A percentile compares a stretch with the other conserved stretches of the same genome.
Evolutionary conservation across 1,140 invertebrate species (phyloP).

Genomic region (Leptinotarsa undecemlineata): DNA sequence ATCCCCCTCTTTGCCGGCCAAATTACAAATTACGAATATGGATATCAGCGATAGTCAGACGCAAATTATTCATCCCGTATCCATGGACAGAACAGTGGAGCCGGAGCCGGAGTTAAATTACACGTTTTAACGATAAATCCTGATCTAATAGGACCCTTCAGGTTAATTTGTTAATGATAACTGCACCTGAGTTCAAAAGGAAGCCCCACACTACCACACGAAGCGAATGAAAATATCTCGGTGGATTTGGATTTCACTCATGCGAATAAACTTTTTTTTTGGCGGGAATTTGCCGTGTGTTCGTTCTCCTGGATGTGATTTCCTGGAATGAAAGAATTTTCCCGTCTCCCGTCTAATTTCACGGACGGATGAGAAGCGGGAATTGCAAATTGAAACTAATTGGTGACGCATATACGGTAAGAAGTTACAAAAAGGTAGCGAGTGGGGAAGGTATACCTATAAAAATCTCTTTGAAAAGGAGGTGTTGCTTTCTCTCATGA

Average conservation of each 20-base stretch:
- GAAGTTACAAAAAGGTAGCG: too few species aligned
- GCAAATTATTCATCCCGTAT: background rate
- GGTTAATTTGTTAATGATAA: conserved; percentile 6
- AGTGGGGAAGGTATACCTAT: too few species aligned
- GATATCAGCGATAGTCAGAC: too few species aligned
- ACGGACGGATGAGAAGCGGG: background rate
- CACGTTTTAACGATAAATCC: background rate
- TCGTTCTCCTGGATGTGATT: background rate
- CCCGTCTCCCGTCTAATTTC: background rate
- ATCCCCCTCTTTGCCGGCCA: too few species aligned
- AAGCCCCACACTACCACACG: background rate
- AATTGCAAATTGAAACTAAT: background rate
- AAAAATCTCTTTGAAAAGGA: too few species aligned
- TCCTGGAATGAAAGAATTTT: background rate
- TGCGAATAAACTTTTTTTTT: background rate
- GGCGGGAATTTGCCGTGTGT: background rate
- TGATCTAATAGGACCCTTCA: background rate
- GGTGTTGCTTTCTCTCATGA: too few species aligned
- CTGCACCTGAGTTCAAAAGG: background rate
- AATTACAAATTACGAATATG: too few species aligned
- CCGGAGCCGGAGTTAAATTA: background rate
- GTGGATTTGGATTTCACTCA: conserved; percentile 1
- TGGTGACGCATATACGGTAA: too few species aligned
- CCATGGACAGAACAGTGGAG: background rate
- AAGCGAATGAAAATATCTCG: background rate